Base-by-base conservation (phyloP, 2,888 invertebrate genomes). In the Micropterix aruncella region DNA sequence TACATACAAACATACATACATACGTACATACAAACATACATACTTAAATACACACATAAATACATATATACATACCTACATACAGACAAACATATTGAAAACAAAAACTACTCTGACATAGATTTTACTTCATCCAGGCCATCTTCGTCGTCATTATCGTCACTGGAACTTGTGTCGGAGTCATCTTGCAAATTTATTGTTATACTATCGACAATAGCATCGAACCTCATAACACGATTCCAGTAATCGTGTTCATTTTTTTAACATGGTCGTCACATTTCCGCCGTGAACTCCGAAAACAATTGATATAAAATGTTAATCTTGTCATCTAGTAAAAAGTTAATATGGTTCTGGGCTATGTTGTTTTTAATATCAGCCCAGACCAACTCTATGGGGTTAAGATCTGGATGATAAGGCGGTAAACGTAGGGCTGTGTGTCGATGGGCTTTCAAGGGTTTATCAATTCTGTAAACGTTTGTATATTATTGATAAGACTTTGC, bases 391-490 rank as follows among this genome's bases (percentile, higher is more conserved):
- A 37, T 37, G 4, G 38, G 3, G 40, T 18, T 40, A 40, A 18
- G n/a, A n/a, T n/a, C n/a, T n/a, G n/a, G n/a, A n/a, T n/a, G n/a
- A n/a, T n/a, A n/a, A n/a, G n/a, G n/a, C 1, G 19, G 44, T 37
- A 42, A 18, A 36, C 39, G 36, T 12, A 44, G 9, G 9, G 40
- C 39, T 19, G 37, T 41, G 19, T 42, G 42, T 19, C 44, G 42
- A 37, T 27, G 40, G 16, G 42, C 40, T 41, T 42, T 42, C 15
- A 46, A 16, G 41, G 44, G 38, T 41, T 46, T 44, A 27, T 46
- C 46, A 42, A 46, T 44, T 42, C 37, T 38, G 36, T 48, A 49
- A 16, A 47, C 38, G 41, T 46, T 44, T 46, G 44, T 44, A 42
- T 39, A 42, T 40, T 42, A 38, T 42, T 42, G 37, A 48, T 46